These are phyloP conservation scores for Leucoma salicis DNA, from an alignment of 2,888 invertebrate genomes.

Conservation along the genomic window DNA sequence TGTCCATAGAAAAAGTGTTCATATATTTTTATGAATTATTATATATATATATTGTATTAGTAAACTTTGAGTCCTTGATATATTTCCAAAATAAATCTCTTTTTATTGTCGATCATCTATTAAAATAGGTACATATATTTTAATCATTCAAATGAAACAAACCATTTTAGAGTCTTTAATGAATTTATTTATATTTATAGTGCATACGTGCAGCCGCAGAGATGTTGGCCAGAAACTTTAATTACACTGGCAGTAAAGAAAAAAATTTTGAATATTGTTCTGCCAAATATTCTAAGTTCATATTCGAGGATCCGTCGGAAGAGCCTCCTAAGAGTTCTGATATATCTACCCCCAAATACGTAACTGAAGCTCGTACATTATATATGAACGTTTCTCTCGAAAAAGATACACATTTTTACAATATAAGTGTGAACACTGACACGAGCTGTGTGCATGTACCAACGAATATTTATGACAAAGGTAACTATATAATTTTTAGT, in stretches of 20 bases:
- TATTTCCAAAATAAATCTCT: no score
- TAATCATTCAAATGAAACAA: no score
- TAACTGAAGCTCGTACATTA: slow-evolving; percentile 43
- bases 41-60: no score
- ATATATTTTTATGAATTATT: no score
- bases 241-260: slow-evolving; percentile 59
- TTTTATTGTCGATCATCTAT: no score
- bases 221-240: slow-evolving; percentile 83
- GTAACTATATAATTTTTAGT: slow-evolving; percentile 57
- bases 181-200: slow-evolving; percentile 47
- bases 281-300: slow-evolving; percentile 87
- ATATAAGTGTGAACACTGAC: slow-evolving; percentile 89
- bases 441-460: slow-evolving; percentile 96
- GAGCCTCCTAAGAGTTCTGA: slow-evolving; percentile 12
- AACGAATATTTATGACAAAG: slow-evolving; percentile 94
- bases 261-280: slow-evolving; percentile 86
- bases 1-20: no score
- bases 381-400: slow-evolving; percentile 84
- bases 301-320: slow-evolving; percentile 42
- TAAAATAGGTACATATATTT: no score
- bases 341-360: slow-evolving; percentile 48
- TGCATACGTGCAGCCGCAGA: slow-evolving; percentile 91
- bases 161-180: no score
- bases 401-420: slow-evolving; percentile 91
- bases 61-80: no score